phyloP scores from a whole-genome alignment of 2,888 invertebrate genomes.

The Baccha elongata region DNA sequence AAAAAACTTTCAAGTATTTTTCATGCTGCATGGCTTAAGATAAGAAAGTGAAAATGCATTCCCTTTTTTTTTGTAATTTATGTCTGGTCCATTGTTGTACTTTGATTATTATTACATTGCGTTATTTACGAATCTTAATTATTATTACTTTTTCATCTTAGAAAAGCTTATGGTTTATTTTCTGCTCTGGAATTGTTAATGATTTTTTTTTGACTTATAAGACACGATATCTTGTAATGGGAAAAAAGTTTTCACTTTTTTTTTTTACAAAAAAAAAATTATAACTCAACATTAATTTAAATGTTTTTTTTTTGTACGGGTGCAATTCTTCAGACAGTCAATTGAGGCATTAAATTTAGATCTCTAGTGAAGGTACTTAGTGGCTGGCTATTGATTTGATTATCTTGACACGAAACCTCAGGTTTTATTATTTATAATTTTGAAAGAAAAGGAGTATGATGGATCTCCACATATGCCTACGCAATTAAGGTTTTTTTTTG shows the following conservation, averaged over 20 bases:
- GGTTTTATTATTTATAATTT: constrained; percentile 21
- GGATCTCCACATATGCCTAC: constrained; percentile 9
- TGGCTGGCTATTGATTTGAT: constrained; percentile 51
- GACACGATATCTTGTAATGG: constrained; percentile 12
- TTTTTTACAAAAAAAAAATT: constrained; percentile 9
- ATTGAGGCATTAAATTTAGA: constrained; percentile 33
- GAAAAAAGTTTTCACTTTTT: constrained; percentile 38
- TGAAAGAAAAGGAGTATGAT: neutral
- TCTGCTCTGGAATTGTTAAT: constrained; percentile 21
- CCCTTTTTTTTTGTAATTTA: constrained; percentile 5
- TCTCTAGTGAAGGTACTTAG: constrained; percentile 49
- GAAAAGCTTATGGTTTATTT: constrained; percentile 47
- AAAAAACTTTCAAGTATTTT: constrained; percentile 26
- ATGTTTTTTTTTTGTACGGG: constrained; percentile 22
- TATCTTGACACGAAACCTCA: constrained; percentile 41
- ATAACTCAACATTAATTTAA: too few species aligned
- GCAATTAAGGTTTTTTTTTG: neutral
- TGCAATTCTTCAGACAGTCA: constrained; percentile 9
- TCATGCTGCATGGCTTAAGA: constrained; percentile 13
- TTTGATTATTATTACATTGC: constrained; percentile 52
- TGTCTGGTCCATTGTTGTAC: neutral
- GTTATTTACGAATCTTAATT: constrained; percentile 49
- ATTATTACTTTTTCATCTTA: constrained; percentile 12
- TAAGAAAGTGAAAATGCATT: constrained; percentile 64
- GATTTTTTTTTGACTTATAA: constrained; percentile 4